Conservation (phyloP, 1,140 invertebrate genomes). For the Cyclargus thomasi region DNA sequence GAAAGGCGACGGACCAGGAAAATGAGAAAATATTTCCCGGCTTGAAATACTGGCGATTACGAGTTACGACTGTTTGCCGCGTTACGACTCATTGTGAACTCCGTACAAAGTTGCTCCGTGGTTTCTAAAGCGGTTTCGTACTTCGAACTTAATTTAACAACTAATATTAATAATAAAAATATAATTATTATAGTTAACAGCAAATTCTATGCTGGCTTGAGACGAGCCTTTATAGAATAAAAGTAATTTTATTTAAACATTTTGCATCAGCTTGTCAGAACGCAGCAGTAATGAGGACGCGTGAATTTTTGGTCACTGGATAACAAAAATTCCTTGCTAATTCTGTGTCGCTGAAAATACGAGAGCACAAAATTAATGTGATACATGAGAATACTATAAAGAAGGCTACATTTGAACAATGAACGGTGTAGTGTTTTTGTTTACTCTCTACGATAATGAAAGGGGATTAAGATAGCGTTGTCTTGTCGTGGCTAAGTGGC, state of each 20-base stretch:
- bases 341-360: neutral
- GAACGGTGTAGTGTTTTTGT: conserved; percentile 9
- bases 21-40: conserved; percentile 12
- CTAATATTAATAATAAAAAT: no score
- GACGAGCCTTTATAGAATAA: neutral
- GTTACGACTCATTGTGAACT: conserved; percentile 1
- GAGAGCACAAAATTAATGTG: neutral
- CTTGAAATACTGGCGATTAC: neutral
- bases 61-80: conserved; percentile 7
- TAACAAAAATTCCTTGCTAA: neutral
- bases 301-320: neutral
- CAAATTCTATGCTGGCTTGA: neutral
- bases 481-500: neutral
- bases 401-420: conserved; percentile 7
- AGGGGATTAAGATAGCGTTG: conserved; percentile 2
- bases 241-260: neutral
- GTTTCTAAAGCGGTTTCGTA: neutral
- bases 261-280: neutral
- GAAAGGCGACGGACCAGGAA: conserved; percentile 32
- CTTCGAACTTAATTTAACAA: neutral
- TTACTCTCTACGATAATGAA: conserved; percentile 11
- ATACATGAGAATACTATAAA: neutral
- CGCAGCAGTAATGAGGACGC: neutral
- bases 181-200: no score
- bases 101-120: neutral